phyloP scores from a whole-genome alignment of 2,797 vertebrate genomes.

The Mus spretus region DNA sequence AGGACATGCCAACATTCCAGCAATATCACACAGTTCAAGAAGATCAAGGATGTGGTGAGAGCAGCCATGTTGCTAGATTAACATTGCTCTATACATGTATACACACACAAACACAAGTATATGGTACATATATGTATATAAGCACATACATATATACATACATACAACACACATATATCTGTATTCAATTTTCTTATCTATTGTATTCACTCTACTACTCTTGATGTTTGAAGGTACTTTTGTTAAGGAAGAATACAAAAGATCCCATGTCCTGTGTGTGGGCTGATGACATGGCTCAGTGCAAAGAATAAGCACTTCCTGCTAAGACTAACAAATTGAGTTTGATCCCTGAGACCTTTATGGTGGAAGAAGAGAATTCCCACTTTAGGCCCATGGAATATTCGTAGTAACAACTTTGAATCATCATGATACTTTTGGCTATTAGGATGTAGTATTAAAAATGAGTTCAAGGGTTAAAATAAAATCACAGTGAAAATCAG shows the following conservation, averaged over 20 bases:
- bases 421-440: neutral
- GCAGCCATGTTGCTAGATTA: neutral
- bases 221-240: constrained; percentile 14
- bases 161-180: neutral
- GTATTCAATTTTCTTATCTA: neutral
- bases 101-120: neutral
- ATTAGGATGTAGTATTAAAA: constrained; percentile 42
- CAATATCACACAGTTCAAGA: neutral
- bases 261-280: no score
- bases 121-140: neutral
- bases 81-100: neutral
- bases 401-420: constrained; percentile 10
- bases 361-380: neutral
- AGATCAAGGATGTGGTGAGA: neutral
- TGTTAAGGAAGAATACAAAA: neutral
- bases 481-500: neutral
- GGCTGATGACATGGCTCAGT: neutral
- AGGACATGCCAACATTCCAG: neutral
- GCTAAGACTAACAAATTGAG: neutral
- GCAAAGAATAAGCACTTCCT: neutral
- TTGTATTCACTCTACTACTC: neutral
- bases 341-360: neutral
- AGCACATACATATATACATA: no score
- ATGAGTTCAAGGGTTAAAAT: constrained; percentile 36
- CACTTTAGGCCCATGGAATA: neutral